phyloP scores from a whole-genome alignment of 2,888 invertebrate genomes.

The Agrochola circellaris region DNA sequence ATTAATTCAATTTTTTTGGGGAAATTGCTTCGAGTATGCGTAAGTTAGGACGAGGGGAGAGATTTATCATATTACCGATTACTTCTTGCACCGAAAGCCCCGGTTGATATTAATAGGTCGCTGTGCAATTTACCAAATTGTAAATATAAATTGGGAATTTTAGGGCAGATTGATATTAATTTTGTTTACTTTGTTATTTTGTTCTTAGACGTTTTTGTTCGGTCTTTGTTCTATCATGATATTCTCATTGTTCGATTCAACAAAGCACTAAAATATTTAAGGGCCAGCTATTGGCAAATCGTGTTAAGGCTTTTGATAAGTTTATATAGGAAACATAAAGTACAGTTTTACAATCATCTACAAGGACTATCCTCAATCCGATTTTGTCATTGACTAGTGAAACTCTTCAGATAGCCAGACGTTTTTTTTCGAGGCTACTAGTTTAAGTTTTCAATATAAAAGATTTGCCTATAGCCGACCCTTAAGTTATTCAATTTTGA shows the following conservation, averaged over 20 bases:
- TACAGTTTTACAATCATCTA: no score
- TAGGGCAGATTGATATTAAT: conserved; percentile 68
- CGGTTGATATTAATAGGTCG: conserved; percentile 85
- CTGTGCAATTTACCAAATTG: conserved; percentile 81
- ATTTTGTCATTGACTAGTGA: no score
- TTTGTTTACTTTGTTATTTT: conserved; percentile 58
- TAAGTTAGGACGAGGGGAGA: conserved; percentile 71
- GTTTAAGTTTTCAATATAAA: no score
- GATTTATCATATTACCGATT: conserved; percentile 88
- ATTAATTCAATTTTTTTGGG: conserved; percentile 87
- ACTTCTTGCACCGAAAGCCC: conserved; percentile 78
- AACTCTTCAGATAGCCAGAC: no score
- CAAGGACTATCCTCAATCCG: no score
- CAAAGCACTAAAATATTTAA: background rate
- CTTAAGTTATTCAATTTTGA: no score
- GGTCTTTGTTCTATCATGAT: background rate
- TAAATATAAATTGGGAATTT: conserved; percentile 75
- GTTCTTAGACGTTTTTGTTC: background rate
- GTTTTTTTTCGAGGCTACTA: no score
- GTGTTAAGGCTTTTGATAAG: no score
- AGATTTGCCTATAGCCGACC: no score
- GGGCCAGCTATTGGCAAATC: no score
- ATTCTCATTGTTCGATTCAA: background rate
- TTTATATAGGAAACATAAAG: no score
- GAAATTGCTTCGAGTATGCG: conserved; percentile 76